Percentiles rank a stretch among this genome's conserved stretches.
phyloP scores from a whole-genome alignment of 2,888 invertebrate species.

The Lithophane semibrunnea region DNA sequence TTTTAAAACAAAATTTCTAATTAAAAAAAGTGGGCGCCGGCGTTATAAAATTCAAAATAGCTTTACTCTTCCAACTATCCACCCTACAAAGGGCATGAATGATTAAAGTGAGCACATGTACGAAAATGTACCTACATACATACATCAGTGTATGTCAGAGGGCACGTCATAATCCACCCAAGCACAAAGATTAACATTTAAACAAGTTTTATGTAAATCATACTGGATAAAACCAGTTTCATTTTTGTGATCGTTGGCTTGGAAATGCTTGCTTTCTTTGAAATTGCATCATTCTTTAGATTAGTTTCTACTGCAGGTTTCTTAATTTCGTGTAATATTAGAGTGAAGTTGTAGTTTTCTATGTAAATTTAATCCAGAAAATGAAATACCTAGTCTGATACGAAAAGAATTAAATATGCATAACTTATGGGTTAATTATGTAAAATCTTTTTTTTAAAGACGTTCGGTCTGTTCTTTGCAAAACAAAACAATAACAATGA shows the following conservation, averaged over 20 bases:
- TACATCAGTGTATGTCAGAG: conserved; percentile 72
- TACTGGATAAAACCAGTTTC: conserved; percentile 77
- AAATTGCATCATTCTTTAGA: conserved; percentile 72
- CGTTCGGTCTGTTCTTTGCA: background rate
- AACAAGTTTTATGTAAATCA: conserved; percentile 90
- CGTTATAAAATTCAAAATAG: conserved; percentile 54
- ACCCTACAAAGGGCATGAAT: conserved; percentile 63
- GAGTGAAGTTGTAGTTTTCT: conserved; percentile 43
- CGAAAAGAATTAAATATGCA: conserved; percentile 9
- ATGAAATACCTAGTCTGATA: conserved; percentile 14
- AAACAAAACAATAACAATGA: conserved; percentile 23
- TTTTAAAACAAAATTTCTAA: too few species aligned
- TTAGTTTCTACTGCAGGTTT: conserved; percentile 62
- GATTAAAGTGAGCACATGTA: conserved; percentile 64
- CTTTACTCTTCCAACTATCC: conserved; percentile 57
- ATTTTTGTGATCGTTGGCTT: conserved; percentile 79
- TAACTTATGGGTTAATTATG: background rate
- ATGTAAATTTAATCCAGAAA: conserved; percentile 37
- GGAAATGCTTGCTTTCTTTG: conserved; percentile 72
- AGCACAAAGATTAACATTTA: conserved; percentile 88
- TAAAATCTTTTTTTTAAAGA: background rate
- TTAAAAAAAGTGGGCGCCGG: conserved; percentile 41
- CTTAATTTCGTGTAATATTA: conserved; percentile 53
- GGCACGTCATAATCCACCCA: conserved; percentile 84
- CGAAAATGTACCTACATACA: conserved; percentile 7